Evolutionary conservation across 2,888 invertebrate species (phyloP), one percentile per base, ranked within the genome.

Genomic region (Griposia aprilina): DNA sequence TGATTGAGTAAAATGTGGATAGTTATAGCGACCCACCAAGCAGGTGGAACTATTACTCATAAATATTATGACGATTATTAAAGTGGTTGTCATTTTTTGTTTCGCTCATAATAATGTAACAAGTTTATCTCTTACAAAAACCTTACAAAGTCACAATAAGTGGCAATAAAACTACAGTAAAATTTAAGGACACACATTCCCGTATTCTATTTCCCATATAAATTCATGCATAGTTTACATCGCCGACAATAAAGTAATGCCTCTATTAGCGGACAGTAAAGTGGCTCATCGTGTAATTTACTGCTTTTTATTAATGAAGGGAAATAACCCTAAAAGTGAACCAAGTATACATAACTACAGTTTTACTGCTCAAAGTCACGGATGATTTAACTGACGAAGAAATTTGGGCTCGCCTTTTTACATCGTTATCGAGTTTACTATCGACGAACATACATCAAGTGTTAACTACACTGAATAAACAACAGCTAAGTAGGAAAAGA

Each of bases 341-440:
- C 89, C 88, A 91, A 92, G 90, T 91, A 90, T 89, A 85, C 87
- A 84, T 90, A 90, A 92, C 91, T 92, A 90, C 91, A 90, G 90
- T 92, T 93, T 93, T 91, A 94, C 92, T 93, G 93, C 91, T 90
- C 87, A 84, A 85, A 86, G 95, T 94, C 92, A 94, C 93, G 94
- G 94, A 88, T 94, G 93, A 95, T 95, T 96, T 92, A 94, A 92
- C 93, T 89, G 88, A 92, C 92, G 87, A 92, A 90, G 83, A 85
- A 85, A 87, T 87, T 88, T 90, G 89, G 76, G 72, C 75, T 66
- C 30, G 81, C 84, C 88, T 83, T 85, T 90, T 87, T 84, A 84
- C 81, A 88, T 88, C 80, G 83, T 86, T 89, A 90, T 90, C 91
- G 72, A 82, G 66, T 84, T 83, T 72, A 70, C 57, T 85, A 91